These are phyloP conservation scores for Coelopa frigida DNA, from an alignment of 1,140 invertebrate species.

Conservation along the genomic window DNA sequence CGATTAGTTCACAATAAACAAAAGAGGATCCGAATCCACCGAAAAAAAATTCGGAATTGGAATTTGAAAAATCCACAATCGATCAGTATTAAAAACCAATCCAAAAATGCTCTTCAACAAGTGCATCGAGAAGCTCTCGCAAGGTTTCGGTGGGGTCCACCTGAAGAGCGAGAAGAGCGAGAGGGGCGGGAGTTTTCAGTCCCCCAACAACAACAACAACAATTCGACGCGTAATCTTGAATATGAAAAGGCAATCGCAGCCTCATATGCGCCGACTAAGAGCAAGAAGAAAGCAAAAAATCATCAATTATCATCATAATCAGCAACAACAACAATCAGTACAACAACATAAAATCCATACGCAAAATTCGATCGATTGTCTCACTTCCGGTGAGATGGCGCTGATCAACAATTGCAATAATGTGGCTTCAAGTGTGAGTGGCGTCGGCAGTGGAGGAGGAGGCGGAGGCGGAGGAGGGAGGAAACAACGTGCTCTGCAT, in stretches of 20 bases:
- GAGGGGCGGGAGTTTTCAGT: too few species aligned
- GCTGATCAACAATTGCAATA: constrained; percentile 24
- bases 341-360: constrained; percentile 6
- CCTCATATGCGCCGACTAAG: constrained; percentile 6
- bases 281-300: too few species aligned
- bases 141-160: constrained; percentile 28
- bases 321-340: constrained; percentile 11
- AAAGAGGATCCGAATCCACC: too few species aligned
- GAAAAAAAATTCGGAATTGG: too few species aligned
- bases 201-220: constrained; percentile 12
- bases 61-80: not conserved
- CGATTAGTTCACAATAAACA: too few species aligned
- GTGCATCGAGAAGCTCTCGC: constrained; percentile 36
- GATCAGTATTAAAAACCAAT: constrained; percentile 1
- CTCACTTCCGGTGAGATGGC: constrained; percentile 37
- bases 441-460: too few species aligned
- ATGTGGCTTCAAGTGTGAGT: not conserved
- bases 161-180: constrained; percentile 25
- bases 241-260: constrained; percentile 14
- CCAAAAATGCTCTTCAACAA: constrained; percentile 39
- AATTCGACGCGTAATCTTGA: constrained; percentile 9
- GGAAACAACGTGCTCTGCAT: too few species aligned
- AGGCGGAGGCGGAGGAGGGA: too few species aligned
- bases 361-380: constrained; percentile 17
- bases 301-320: constrained; percentile 11